Base-by-base conservation (phyloP, 2,797 vertebrate species). In the Meriones psammophilus region DNA sequence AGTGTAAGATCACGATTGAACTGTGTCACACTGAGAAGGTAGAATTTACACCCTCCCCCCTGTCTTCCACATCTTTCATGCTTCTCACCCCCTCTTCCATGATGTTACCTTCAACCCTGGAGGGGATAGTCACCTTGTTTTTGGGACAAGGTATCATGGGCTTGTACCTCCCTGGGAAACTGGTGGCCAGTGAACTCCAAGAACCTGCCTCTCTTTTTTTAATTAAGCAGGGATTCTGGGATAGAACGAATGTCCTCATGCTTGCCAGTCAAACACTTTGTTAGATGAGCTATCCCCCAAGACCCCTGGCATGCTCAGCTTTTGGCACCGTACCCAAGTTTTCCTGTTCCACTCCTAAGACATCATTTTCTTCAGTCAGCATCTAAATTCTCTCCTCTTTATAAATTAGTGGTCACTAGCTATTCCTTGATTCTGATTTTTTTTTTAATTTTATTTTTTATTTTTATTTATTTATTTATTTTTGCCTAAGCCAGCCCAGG, bases 361-460 rank as follows among this genome's bases (percentile, higher is more conserved):
- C 7, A 22, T 58, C 18, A 14, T 66, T 24, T 26, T 85, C 79
- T 76, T 33, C 18, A 5, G 36, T 42, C 12, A 73, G 24, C 13
- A 14, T 3, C 24, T 4, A 22, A 15, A 50, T 73, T 33, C 30
- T 54, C 71, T 92, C 62, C 84, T 36, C 69, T 20, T 28, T 5
- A 58, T 18, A 85, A 69, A 26, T 8, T 81, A 46, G 36, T 33
- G 15, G 46, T 42, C 80, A 24, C 3, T 18, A 14, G 22, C 5
- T 14, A 0, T 1, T 14, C 1, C 1, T 0, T n/a, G 2, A 28
- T 46, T 90, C 56, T 74, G 24, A 8, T 50, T 50, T 50, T 50
- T 42, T 39, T 39, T 39, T 39, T 39, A 39, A 1, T 50, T 5
- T 50, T 50, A 10, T 50, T 50, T 50, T 50, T 33, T 7, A 4